Conservation (phyloP, 2,797 vertebrate species). For the Pagetopsis macropterus region DNA sequence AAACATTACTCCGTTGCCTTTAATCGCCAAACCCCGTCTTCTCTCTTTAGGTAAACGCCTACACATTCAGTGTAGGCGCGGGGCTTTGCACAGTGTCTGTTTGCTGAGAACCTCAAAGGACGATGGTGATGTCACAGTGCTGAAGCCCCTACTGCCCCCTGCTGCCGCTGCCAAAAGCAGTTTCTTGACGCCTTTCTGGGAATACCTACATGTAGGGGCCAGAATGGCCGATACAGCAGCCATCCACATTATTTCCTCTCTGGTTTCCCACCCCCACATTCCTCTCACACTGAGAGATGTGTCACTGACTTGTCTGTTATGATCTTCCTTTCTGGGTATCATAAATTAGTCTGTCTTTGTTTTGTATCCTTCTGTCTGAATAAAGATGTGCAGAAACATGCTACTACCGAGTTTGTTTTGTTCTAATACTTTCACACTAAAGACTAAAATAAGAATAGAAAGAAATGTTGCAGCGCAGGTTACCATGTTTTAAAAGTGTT, state of each 20-base stretch:
- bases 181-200: conserved; percentile 90
- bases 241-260: conserved; percentile 15
- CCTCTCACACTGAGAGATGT: background rate
- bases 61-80: conserved; percentile 86
- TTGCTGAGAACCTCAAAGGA: conserved; percentile 47
- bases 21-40: background rate
- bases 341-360: conserved; percentile 30
- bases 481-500: background rate
- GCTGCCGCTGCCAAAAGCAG: conserved; percentile 88
- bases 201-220: conserved; percentile 91
- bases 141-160: conserved; percentile 65
- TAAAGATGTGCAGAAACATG: conserved; percentile 47
- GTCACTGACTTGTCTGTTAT: background rate
- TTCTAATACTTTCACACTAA: background rate
- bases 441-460: too few species aligned
- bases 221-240: conserved; percentile 86
- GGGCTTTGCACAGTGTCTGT: conserved; percentile 67
- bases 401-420: conserved; percentile 3
- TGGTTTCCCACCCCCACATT: conserved; percentile 10
- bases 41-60: conserved; percentile 91
- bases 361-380: conserved; percentile 58
- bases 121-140: conserved; percentile 27
- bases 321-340: background rate
- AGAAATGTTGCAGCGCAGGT: background rate
- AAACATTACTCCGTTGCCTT: background rate